Base-by-base conservation (phyloP, 2,888 invertebrate species). In the Drosophila picticornis region DNA sequence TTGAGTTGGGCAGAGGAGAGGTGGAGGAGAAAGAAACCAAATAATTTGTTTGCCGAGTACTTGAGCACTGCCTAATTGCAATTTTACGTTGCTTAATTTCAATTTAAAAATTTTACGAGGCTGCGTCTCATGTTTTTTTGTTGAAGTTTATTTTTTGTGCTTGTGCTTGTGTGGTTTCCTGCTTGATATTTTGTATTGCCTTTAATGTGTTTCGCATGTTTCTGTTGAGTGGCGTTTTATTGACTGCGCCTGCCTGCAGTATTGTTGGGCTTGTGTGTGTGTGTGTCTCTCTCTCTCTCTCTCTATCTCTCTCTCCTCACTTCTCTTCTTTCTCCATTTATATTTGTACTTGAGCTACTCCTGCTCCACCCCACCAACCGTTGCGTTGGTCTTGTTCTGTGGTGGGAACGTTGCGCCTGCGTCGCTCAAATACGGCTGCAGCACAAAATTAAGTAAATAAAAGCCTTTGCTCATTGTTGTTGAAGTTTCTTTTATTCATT, bases 151-250 rank as follows among this genome's bases (percentile, higher is more conserved):
- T 36, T 52, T 52, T 69, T 56, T 32, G 31, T 51, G 32, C 43
- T 56, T 32, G 31, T 51, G 32, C 48, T 64, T 71, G 53, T 72
- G 63, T 70, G 48, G 73, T 75, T 86, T 86, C 90, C 90, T 90
- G 85, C 90, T 90, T 90, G 85, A 86, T 88, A 88, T 87, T 83
- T 84, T 84, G 46, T 90, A 90, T 89, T 90, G 80, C 80, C 83
- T 86, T 90, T 86, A 86, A 86, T 86, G 85, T 86, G 78, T 80
- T 86, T 86, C 88, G 88, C 90, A 88, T 86, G 85, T 86, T 87
- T 80, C 67, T 72, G 73, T 77, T 77, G 75, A 78, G 79, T 77
- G 78, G 81, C 78, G 58, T 72, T 80, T 81, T 80, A 78, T 80
- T 81, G 61, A 74, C 78, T 77, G 81, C 81, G 77, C 77, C 77